Evolutionary conservation across 2,113 vertebrate species (phyloP).

Genomic region (Phrynosoma blainvillii): DNA sequence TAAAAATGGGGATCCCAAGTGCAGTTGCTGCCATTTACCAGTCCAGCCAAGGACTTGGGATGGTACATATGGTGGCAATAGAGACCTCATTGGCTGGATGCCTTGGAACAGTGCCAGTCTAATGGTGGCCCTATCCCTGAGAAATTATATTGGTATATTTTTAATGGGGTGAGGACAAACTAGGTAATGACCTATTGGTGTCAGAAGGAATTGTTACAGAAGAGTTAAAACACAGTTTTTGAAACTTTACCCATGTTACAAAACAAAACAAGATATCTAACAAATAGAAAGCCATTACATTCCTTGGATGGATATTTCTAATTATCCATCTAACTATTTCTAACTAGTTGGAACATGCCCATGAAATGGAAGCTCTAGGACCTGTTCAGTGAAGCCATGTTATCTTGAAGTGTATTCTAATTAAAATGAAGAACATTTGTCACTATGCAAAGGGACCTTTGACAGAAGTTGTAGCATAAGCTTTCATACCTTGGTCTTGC

Average conservation of each 20-base stretch:
- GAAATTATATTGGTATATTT: not conserved
- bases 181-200: not conserved
- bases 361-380: not conserved
- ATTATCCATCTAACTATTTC: not conserved
- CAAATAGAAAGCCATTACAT: not conserved
- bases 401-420: not conserved
- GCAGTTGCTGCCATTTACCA: too few species aligned
- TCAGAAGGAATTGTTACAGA: too few species aligned
- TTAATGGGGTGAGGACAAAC: too few species aligned
- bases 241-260: not conserved
- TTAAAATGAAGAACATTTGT: not conserved
- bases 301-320: not conserved
- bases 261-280: not conserved
- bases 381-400: not conserved
- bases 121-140: too few species aligned
- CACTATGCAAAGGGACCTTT: too few species aligned
- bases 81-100: too few species aligned
- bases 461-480: too few species aligned
- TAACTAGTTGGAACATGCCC: not conserved
- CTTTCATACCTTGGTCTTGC: too few species aligned
- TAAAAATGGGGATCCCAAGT: too few species aligned
- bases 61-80: too few species aligned
- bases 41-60: too few species aligned
- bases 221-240: not conserved
- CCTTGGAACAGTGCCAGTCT: too few species aligned